phyloP scores from a whole-genome alignment of 2,113 vertebrate genomes.

The Microtus ochrogaster region DNA sequence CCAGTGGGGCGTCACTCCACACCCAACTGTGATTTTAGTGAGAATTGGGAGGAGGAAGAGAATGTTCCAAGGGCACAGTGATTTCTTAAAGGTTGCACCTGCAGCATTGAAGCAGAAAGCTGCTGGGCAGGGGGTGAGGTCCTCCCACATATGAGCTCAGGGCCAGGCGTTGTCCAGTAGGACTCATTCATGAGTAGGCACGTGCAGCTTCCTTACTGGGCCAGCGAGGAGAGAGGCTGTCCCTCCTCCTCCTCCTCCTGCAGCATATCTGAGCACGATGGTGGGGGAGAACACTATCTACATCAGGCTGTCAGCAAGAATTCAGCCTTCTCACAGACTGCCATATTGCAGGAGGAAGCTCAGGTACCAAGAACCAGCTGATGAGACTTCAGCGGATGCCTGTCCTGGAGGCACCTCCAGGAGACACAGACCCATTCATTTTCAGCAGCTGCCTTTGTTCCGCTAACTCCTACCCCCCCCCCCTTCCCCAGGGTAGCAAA shows the following conservation, averaged over 20 bases:
- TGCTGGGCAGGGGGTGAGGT: background rate
- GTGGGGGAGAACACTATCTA: background rate
- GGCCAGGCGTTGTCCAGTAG: background rate
- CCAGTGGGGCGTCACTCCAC: background rate
- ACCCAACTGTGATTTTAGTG: too few species aligned
- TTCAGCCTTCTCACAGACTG: background rate
- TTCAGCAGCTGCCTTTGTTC: background rate
- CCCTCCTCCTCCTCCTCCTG: background rate
- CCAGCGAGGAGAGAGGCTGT: background rate
- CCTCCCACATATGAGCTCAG: background rate
- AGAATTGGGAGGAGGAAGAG: background rate
- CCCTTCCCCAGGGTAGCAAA: background rate
- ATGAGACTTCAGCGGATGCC: accelerated
- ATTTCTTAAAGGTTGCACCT: background rate
- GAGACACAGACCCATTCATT: accelerated
- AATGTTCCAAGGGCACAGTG: background rate
- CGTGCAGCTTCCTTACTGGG: background rate
- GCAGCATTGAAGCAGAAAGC: background rate
- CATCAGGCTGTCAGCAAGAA: background rate
- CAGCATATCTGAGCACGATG: background rate
- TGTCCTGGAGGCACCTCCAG: accelerated
- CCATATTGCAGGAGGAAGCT: background rate
- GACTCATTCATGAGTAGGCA: background rate
- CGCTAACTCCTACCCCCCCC: too few species aligned
- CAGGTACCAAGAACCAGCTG: accelerated